These are phyloP conservation scores for Stichopus chloronotus DNA, from an alignment of 35 echinoderm and acorn worm species.

Conservation along the genomic window DNA sequence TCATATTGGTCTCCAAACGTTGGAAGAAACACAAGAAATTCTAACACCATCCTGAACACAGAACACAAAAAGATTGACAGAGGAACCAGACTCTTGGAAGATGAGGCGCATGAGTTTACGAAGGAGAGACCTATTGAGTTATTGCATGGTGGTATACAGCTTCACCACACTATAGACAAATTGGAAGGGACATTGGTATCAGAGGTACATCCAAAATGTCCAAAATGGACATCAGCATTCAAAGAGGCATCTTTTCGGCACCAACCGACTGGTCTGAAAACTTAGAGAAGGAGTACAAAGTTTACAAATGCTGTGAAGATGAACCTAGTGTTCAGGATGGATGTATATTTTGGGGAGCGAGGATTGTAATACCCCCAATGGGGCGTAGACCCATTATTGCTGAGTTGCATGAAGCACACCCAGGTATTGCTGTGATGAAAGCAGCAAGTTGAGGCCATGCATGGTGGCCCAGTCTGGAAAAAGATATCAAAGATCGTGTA, in stretches of 20 bases:
- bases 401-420: too few relatives aligned
- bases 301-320: too few relatives aligned
- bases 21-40: background rate
- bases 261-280: too few relatives aligned
- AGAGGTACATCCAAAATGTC: slow-evolving; percentile 1
- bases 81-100: background rate
- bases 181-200: slow-evolving; percentile 3
- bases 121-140: background rate
- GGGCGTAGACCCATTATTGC: too few relatives aligned
- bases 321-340: too few relatives aligned
- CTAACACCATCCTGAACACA: background rate
- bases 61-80: background rate
- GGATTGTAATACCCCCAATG: too few relatives aligned
- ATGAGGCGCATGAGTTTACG: background rate
- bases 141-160: background rate
- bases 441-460: too few relatives aligned
- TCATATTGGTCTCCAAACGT: background rate
- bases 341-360: too few relatives aligned
- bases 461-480: too few relatives aligned
- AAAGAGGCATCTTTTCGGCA: background rate
- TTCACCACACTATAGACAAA: background rate
- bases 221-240: background rate
- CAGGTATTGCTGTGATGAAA: too few relatives aligned
- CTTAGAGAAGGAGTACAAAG: too few relatives aligned
- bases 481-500: too few relatives aligned